Evolutionary conservation across 2,113 vertebrate genomes (phyloP).

Genomic region (Equus przewalskii): DNA sequence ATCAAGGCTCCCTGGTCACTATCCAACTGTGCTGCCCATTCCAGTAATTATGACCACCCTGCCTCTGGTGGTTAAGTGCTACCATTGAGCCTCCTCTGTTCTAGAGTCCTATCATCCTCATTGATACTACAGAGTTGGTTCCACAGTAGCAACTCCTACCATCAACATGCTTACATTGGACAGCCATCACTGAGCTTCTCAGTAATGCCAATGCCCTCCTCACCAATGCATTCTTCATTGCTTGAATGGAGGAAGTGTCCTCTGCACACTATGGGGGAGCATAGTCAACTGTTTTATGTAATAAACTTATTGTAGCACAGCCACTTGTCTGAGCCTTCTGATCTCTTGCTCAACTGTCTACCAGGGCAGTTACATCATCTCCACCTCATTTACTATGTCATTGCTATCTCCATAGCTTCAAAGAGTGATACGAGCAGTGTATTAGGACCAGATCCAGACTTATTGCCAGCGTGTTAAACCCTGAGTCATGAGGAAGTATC

Average conservation of each 20-base stretch:
- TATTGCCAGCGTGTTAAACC: not conserved
- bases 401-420: not conserved
- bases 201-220: not conserved
- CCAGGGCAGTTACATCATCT: not conserved
- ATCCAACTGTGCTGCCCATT: not conserved
- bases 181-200: not conserved
- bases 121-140: not conserved
- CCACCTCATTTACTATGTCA: not conserved
- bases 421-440: not conserved
- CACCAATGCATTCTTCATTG: not conserved
- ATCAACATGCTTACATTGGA: not conserved
- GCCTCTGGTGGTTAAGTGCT: not conserved
- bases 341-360: not conserved
- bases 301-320: not conserved
- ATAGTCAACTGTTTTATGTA: not conserved
- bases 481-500: not conserved
- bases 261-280: not conserved
- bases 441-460: not conserved
- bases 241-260: not conserved
- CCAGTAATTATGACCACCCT: not conserved
- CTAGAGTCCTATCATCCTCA: not conserved
- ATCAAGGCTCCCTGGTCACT: not conserved
- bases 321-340: not conserved
- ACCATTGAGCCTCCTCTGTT: not conserved
- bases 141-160: not conserved